These are phyloP conservation scores for Myripristis murdjan DNA, from an alignment of 2,797 vertebrate genomes.

Conservation along the genomic window DNA sequence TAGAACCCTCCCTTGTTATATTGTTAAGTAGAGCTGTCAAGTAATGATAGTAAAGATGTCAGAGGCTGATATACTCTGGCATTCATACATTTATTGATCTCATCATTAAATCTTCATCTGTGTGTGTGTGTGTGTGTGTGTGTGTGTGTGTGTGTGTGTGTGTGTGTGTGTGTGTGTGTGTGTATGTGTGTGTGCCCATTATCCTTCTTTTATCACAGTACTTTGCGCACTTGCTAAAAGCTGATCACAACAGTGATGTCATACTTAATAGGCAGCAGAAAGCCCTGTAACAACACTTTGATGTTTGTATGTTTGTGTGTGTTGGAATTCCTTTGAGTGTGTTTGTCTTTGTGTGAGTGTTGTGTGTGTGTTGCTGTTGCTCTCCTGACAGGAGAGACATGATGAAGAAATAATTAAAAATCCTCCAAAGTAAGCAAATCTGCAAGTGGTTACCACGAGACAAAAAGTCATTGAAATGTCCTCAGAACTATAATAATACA, in stretches of 20 bases:
- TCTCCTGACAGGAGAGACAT: slow-evolving; percentile 5
- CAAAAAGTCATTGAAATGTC: slow-evolving; percentile 5
- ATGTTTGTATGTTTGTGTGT: slow-evolving; percentile 58
- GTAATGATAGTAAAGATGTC: slow-evolving; percentile 81
- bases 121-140: slow-evolving; percentile 26
- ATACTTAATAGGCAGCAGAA: slow-evolving; percentile 75
- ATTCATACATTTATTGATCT: slow-evolving; percentile 88
- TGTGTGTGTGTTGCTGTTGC: slow-evolving; percentile 17
- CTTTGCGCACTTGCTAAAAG: slow-evolving; percentile 76
- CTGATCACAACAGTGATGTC: slow-evolving; percentile 81
- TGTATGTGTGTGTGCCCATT: slow-evolving; percentile 40
- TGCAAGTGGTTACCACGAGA: slow-evolving; percentile 13
- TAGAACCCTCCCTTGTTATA: slow-evolving; percentile 48
- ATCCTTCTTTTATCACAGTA: slow-evolving; percentile 67
- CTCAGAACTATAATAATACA: slow-evolving; percentile 18
- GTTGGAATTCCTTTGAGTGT: slow-evolving; percentile 40
- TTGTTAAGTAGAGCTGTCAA: slow-evolving; percentile 75
- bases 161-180: slow-evolving; percentile 40
- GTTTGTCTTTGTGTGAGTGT: slow-evolving; percentile 4
- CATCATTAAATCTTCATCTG: slow-evolving; percentile 88
- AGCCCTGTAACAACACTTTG: slow-evolving; percentile 69
- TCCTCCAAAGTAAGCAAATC: slow-evolving; percentile 14
- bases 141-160: slow-evolving; percentile 20
- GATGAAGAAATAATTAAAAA: slow-evolving; percentile 33
- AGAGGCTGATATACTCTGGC: slow-evolving; percentile 82